phyloP scores from a whole-genome alignment of 2,888 invertebrate species.

The Apantesis nais region DNA sequence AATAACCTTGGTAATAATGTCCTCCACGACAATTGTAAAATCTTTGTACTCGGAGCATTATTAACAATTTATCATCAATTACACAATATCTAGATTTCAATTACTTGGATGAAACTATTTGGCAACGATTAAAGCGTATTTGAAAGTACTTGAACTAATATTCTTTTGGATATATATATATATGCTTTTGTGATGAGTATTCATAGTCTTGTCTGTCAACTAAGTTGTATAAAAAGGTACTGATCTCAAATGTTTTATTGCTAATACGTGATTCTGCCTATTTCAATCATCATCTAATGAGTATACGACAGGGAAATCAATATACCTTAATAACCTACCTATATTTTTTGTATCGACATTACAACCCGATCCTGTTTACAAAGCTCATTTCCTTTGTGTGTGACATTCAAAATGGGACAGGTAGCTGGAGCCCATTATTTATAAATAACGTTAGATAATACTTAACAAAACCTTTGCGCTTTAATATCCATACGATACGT shows the following conservation, averaged over 20 bases:
- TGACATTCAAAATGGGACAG: constrained; percentile 17
- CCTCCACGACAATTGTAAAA: not conserved
- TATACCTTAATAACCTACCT: not conserved
- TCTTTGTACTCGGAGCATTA: not conserved
- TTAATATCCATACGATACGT: not conserved
- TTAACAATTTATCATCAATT: not conserved
- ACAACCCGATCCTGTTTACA: constrained; percentile 2
- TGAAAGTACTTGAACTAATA: not conserved
- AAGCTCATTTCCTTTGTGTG: constrained; percentile 4
- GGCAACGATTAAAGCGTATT: not conserved
- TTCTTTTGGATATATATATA: not conserved
- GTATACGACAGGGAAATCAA: not conserved
- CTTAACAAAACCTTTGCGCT: not conserved
- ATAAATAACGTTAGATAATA: not conserved
- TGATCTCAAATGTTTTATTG: not conserved
- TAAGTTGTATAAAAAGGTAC: not conserved
- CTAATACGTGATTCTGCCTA: not conserved
- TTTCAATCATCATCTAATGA: not conserved
- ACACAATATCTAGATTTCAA: not conserved
- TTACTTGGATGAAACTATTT: not conserved
- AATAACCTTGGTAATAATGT: constrained; percentile 27
- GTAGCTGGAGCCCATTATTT: constrained; percentile 6
- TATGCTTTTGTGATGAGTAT: not conserved
- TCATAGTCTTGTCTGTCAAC: no score
- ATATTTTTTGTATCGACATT: not conserved